phyloP scores from a whole-genome alignment of 2,797 vertebrate genomes.

The Pteropus rufus region DNA sequence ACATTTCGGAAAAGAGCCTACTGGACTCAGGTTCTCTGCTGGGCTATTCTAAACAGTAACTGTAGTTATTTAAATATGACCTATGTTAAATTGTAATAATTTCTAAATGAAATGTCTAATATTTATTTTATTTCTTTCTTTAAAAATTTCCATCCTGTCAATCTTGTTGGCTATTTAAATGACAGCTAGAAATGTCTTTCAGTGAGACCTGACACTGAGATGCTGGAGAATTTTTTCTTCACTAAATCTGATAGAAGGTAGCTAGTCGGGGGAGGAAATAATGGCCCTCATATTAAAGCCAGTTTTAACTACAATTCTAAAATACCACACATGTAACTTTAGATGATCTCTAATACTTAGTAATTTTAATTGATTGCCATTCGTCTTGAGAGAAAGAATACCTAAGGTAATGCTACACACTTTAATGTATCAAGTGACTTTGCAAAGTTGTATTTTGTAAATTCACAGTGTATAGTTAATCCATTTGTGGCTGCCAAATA shows the following conservation, averaged over 20 bases:
- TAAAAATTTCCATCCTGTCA: not conserved
- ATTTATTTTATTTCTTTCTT: conserved; percentile 3
- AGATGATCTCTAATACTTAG: not conserved
- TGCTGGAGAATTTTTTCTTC: not conserved
- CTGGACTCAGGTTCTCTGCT: not conserved
- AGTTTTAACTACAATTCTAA: not conserved
- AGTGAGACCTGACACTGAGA: not conserved
- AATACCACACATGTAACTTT: not conserved
- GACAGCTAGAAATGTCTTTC: not conserved
- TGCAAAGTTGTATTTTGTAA: not conserved
- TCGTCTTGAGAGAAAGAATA: not conserved
- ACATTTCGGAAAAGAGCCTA: not conserved
- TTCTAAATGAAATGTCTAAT: not conserved
- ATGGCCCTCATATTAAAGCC: not conserved
- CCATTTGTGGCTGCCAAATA: not conserved
- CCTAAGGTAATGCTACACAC: not conserved
- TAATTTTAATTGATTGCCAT: not conserved
- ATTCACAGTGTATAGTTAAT: not conserved
- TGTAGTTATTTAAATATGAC: not conserved
- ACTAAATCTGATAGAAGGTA: not conserved
- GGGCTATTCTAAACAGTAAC: not conserved
- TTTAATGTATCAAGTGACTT: no score
- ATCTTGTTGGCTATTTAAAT: not conserved
- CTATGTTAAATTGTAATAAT: not conserved
- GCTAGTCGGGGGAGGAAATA: not conserved